Base-by-base conservation (phyloP, 2,113 vertebrate genomes). In the Microtus pennsylvanicus region DNA sequence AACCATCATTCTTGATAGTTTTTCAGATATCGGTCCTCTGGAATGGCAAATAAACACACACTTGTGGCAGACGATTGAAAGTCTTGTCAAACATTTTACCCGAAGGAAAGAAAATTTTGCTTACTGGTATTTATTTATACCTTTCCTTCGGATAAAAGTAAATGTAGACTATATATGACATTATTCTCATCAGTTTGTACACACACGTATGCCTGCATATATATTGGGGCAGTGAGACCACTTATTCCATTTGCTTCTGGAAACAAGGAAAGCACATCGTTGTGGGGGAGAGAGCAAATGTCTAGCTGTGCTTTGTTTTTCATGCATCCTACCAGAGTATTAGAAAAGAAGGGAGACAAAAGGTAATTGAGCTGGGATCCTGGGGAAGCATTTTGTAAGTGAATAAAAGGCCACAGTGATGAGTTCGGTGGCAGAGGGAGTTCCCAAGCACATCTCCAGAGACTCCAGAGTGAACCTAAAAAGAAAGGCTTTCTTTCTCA, bases 321-420 rank as follows among this genome's bases (percentile, higher is more conserved):
- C 96, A 76, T 88, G 47, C 96, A 97, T 80, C 89, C 96, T 96
- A 89, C 82, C 83, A 28, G 45, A 93, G 58, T 30, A 75, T 93
- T 96, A 95, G 87, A 94, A 89, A 89, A 87, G 82, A 90, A 69
- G 97, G 70, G 97, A 98, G 93, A 97, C 95, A 98, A 98, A 97
- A 98, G 98, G 97, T 98, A 97, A 98, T 83, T 95, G 97, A 96
- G 91, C 92, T 97, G 97, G 97, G 96, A 98, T 98, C 97, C 67
- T 69, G 95, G 93, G 97, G 93, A 82, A 97, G 90, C 72, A 97
- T 97, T 98, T 97, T 87, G 42, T 63, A 92, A 94, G 96, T 92
- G 93, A 98, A 98, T 95, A 95, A 98, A 98, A 98, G 97, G 93
- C 97, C 96, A 96, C 0, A 0, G 95, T 95, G 98, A 98, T 9